Evolutionary conservation across 2,113 vertebrate species (phyloP).

Genomic region (Pithys albifrons): DNA sequence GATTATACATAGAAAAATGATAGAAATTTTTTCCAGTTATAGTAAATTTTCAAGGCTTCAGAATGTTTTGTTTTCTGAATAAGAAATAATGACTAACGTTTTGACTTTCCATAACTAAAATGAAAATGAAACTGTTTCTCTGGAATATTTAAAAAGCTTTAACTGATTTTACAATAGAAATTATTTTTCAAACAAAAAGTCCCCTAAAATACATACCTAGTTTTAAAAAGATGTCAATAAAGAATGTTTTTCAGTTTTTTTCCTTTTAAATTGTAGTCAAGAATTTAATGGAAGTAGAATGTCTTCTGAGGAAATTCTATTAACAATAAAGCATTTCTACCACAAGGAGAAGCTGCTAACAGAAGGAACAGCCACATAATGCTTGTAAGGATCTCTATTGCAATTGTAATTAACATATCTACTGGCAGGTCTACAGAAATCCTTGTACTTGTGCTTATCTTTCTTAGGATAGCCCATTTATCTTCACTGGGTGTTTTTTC

Average conservation of each 20-base stretch:
- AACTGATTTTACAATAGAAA: not conserved
- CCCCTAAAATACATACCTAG: not conserved
- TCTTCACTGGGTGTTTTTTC: not conserved
- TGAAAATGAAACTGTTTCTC: not conserved
- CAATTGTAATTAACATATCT: not conserved
- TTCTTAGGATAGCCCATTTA: not conserved
- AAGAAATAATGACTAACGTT: not conserved
- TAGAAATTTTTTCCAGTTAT: not conserved
- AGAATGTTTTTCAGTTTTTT: not conserved
- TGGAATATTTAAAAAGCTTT: not conserved
- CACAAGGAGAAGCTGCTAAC: not conserved
- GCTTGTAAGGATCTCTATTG: not conserved
- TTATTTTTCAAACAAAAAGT: not conserved
- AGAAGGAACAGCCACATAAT: not conserved
- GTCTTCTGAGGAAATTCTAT: not conserved
- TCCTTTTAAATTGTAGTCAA: not conserved
- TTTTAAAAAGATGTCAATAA: not conserved
- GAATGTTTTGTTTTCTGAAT: not conserved
- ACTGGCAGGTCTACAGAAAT: not conserved
- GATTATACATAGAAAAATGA: not conserved
- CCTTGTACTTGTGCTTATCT: not conserved
- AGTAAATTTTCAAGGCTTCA: not conserved
- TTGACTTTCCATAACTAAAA: not conserved
- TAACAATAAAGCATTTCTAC: not conserved
- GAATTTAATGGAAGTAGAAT: not conserved